phyloP scores from a whole-genome alignment of 1,140 invertebrate species.

The Akabosia matsudoensis region DNA sequence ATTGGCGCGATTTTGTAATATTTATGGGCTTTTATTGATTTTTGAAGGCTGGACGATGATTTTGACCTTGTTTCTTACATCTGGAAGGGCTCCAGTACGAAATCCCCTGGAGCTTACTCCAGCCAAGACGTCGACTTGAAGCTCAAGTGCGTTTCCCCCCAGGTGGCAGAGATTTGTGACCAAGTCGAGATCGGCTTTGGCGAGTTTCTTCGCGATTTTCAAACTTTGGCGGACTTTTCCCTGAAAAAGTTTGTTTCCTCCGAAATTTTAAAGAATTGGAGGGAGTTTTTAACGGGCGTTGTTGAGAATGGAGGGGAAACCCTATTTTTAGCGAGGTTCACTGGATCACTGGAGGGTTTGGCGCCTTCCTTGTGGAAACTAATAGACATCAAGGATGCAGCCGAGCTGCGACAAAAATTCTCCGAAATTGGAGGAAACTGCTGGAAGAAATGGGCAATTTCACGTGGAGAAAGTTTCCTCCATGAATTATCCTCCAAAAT shows the following conservation, averaged over 20 bases:
- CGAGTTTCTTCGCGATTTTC: conserved; percentile 34
- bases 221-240: conserved; percentile 27
- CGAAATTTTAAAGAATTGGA: conserved; percentile 19
- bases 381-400: conserved; percentile 39
- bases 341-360: conserved; percentile 28
- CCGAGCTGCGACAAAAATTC: conserved; percentile 24
- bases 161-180: conserved; percentile 31
- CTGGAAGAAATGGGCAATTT: conserved; percentile 39
- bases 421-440: conserved; percentile 31
- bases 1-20: not conserved
- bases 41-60: conserved; percentile 34
- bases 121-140: conserved; percentile 28
- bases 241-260: conserved; percentile 42
- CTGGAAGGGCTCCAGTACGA: conserved; percentile 41
- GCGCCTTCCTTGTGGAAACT: conserved; percentile 44
- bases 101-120: not conserved
- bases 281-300: conserved; percentile 7
- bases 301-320: not conserved
- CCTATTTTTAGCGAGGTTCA: conserved; percentile 38
- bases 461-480: too few species aligned
- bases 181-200: conserved; percentile 33
- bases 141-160: conserved; percentile 40
- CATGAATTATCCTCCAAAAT: too few species aligned
- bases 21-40: not conserved
- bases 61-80: conserved; percentile 43